These are phyloP conservation scores for Gallinago nigripennis DNA, from an alignment of 2,797 vertebrate species.

Conservation along the genomic window DNA sequence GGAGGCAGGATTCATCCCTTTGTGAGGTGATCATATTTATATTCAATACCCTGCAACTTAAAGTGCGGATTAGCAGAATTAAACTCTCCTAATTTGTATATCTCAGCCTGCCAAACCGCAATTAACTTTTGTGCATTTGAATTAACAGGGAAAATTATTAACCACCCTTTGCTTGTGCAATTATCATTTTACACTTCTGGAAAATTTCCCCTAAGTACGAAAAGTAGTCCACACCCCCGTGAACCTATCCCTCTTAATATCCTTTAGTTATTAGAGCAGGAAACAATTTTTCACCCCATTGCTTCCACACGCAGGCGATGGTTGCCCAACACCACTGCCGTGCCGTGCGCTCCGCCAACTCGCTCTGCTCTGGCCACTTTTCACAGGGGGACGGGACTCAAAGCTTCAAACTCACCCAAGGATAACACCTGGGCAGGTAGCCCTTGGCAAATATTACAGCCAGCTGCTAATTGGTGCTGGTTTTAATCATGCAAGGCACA, in stretches of 20 bases:
- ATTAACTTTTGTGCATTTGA: slow-evolving; percentile 39
- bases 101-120: slow-evolving; percentile 41
- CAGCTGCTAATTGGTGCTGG: neutral
- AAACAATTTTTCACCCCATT: slow-evolving; percentile 38
- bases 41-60: slow-evolving; percentile 50
- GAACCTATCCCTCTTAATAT: slow-evolving; percentile 13
- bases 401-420: neutral
- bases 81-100: slow-evolving; percentile 63
- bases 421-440: neutral
- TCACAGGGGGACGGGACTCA: neutral
- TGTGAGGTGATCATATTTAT: slow-evolving; percentile 31
- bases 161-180: neutral
- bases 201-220: slow-evolving; percentile 10
- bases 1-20: slow-evolving; percentile 10
- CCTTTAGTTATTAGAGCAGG: slow-evolving; percentile 4
- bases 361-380: neutral
- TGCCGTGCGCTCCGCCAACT: rapidly evolving
- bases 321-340: neutral
- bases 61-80: slow-evolving; percentile 68
- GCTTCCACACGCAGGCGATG: neutral
- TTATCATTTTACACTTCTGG: slow-evolving; percentile 38
- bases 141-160: slow-evolving; percentile 59
- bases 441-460: neutral
- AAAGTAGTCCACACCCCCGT: slow-evolving; percentile 1
- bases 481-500: neutral